phyloP scores from a whole-genome alignment of 1,140 invertebrate species.

The Drosophila nasuta region DNA sequence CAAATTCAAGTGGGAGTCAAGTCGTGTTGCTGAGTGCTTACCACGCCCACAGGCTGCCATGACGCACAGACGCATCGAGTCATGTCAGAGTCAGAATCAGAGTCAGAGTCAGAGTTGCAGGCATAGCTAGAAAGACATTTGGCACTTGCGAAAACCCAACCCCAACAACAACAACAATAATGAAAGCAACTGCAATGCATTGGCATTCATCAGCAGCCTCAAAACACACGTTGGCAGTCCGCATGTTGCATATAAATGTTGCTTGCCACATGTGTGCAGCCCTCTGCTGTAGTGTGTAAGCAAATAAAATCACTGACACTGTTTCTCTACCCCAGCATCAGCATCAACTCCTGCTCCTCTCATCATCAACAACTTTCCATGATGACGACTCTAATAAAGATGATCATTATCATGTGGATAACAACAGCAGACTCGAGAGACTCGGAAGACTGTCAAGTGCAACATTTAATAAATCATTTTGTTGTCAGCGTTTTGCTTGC shows the following conservation, averaged over 20 bases:
- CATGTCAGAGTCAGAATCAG: constrained; percentile 6
- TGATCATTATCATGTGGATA: constrained; percentile 43
- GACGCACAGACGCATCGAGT: constrained; percentile 16
- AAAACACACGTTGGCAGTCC: constrained; percentile 74
- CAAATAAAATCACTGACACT: constrained; percentile 74
- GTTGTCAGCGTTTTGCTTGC: constrained; percentile 74
- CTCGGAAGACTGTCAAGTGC: constrained; percentile 66
- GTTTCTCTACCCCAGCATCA: background rate
- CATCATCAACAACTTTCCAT: constrained; percentile 56
- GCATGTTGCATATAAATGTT: constrained; percentile 80
- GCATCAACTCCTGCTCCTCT: constrained; percentile 36
- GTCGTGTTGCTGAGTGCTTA: constrained; percentile 67
- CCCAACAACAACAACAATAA: constrained; percentile 27
- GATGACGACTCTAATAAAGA: constrained; percentile 44
- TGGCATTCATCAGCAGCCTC: constrained; percentile 77
- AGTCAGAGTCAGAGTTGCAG: constrained; percentile 12
- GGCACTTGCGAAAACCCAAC: constrained; percentile 64
- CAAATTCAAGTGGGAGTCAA: constrained; percentile 83
- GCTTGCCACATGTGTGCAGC: constrained; percentile 61
- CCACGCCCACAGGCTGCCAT: constrained; percentile 63
- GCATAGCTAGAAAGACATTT: constrained; percentile 55
- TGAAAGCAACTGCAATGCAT: constrained; percentile 50
- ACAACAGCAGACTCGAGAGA: constrained; percentile 27
- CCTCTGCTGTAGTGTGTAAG: constrained; percentile 37
- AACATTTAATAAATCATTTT: constrained; percentile 79